phyloP scores from a whole-genome alignment of 2,113 vertebrate species.

The Puffinus mauretanicus region DNA sequence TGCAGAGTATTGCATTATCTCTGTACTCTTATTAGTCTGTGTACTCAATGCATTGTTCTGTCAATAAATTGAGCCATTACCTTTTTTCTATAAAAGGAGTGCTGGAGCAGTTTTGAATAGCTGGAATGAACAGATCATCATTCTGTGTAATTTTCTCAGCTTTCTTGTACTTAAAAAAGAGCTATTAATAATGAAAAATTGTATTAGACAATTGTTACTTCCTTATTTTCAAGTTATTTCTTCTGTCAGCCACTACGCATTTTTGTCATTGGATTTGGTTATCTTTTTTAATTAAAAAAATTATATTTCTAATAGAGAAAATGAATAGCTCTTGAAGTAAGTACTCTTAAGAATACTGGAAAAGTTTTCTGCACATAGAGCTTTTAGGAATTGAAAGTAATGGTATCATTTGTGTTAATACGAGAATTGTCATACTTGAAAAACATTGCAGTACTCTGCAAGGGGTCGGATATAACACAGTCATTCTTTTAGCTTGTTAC shows the following conservation, averaged over 20 bases:
- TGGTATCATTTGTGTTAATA: neutral
- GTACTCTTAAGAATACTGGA: neutral
- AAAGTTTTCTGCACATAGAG: neutral
- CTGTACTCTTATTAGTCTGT: neutral
- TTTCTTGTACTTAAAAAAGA: neutral
- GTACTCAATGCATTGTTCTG: neutral
- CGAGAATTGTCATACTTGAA: neutral
- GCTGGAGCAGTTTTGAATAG: constrained; percentile 2
- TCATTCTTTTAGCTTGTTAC: neutral
- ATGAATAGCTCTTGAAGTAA: neutral
- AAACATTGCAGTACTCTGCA: neutral
- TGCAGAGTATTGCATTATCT: neutral
- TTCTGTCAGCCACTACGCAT: neutral
- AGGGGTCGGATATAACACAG: neutral
- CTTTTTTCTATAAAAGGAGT: neutral
- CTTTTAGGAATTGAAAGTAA: neutral
- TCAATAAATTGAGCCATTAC: neutral
- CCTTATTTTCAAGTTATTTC: constrained; percentile 8
- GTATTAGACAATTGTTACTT: neutral
- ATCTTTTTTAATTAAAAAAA: neutral
- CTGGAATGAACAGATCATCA: neutral
- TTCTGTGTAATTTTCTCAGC: constrained; percentile 16
- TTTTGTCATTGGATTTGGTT: neutral
- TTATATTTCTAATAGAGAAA: neutral
- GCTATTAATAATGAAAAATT: neutral